Evolutionary conservation across 2,888 invertebrate species (phyloP).

Genomic region (Caenorhabditis sulstoni): DNA sequence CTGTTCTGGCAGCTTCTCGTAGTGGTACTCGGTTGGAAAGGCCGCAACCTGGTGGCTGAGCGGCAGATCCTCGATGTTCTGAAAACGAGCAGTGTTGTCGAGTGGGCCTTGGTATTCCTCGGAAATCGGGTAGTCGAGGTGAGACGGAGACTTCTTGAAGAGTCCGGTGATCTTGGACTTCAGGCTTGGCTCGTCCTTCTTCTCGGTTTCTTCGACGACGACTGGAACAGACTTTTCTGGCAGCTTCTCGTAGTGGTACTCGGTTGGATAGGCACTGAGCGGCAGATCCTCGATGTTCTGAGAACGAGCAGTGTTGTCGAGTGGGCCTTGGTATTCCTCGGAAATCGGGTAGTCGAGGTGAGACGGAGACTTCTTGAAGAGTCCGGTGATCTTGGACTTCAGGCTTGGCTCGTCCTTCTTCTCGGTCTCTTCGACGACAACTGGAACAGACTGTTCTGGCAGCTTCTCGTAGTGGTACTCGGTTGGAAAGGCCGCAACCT

Average conservation of each 20-base stretch:
- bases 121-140: conserved; percentile 54
- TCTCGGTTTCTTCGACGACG: conserved; percentile 32
- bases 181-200: conserved; percentile 34
- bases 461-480: conserved; percentile 42
- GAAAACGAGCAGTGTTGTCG: conserved; percentile 37
- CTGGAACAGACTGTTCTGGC: conserved; percentile 47
- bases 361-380: conserved; percentile 64
- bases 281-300: conserved; percentile 60
- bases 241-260: conserved; percentile 48
- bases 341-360: conserved; percentile 64
- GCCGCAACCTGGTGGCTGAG: conserved; percentile 20
- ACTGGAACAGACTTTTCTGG: conserved; percentile 12
- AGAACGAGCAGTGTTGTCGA: conserved; percentile 52
- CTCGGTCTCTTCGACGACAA: conserved; percentile 31
- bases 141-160: conserved; percentile 46
- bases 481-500: conserved; percentile 41
- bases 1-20: conserved; percentile 34
- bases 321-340: conserved; percentile 63
- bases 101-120: conserved; percentile 28
- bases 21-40: conserved; percentile 33
- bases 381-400: conserved; percentile 57
- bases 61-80: conserved; percentile 37
- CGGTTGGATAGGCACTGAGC: conserved; percentile 60
- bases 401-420: conserved; percentile 45
- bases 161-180: conserved; percentile 49